phyloP scores from a whole-genome alignment of 2,888 invertebrate genomes.

The Himalopsyche tibetana region DNA sequence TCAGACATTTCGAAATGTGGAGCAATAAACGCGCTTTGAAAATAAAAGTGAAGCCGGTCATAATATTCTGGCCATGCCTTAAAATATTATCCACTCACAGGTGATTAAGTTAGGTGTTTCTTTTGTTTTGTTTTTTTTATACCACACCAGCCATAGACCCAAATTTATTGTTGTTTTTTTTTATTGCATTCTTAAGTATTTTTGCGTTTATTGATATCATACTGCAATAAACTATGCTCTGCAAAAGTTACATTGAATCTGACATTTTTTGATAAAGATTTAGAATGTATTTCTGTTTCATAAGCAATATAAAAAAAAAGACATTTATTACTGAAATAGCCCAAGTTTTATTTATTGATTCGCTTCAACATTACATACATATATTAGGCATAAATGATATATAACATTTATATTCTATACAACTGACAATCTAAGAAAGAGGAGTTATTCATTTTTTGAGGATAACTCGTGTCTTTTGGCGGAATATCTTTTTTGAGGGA shows the following conservation, averaged over 20 bases:
- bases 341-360: too few relatives aligned
- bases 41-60: conserved; percentile 2
- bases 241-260: conserved; percentile 2
- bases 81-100: conserved; percentile 27
- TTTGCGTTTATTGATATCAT: conserved; percentile 1
- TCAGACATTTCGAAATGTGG: conserved; percentile 25
- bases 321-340: too few relatives aligned
- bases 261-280: neutral
- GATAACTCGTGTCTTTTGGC: too few relatives aligned
- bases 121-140: conserved; percentile 5
- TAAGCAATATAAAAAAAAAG: too few relatives aligned
- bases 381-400: too few relatives aligned
- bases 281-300: neutral
- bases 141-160: neutral
- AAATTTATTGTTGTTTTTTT: conserved; percentile 34
- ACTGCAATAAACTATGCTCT: neutral
- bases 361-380: too few relatives aligned
- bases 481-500: too few relatives aligned
- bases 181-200: conserved; percentile 1
- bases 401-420: too few relatives aligned
- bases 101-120: neutral
- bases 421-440: too few relatives aligned
- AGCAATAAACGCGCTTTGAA: conserved; percentile 17
- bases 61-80: conserved; percentile 19
- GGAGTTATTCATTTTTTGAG: too few relatives aligned